Evolutionary conservation across 1,140 invertebrate species (phyloP), one percentile per base, ranked within the genome.

Genomic region (Lithobius niger): DNA sequence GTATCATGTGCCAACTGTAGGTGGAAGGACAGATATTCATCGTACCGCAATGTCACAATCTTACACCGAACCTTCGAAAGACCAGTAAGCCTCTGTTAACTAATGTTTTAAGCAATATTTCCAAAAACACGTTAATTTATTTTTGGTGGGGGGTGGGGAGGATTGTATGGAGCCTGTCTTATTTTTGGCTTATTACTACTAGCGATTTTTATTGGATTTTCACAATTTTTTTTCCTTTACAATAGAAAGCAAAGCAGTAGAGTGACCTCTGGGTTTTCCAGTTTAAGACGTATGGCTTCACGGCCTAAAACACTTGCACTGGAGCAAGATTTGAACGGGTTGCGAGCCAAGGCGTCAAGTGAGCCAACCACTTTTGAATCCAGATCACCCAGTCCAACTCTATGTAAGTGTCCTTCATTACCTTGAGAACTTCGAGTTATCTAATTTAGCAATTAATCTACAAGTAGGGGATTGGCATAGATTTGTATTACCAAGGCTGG

Each of bases 21-120:
- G 44, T 26, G 53, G 53, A 4, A 40, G 53, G 19, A 3, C 25
- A 19, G 53, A 55, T 26, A 55, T 55, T 24, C 53, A 55, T 52
- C 53, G 53, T 3, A 43, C 66, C 13, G n/a, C n/a, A n/a, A n/a
- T n/a, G n/a, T n/a, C n/a, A n/a, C n/a, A n/a, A n/a, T n/a, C n/a
- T n/a, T n/a, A n/a, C n/a, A n/a, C n/a, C n/a, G n/a, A n/a, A n/a
- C n/a, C n/a, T n/a, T n/a, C n/a, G n/a, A n/a, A n/a, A n/a, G n/a
- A n/a, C n/a, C n/a, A 10, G 10, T 40, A 10, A n/a, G 10, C 31
- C n/a, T n/a, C n/a, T n/a, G n/a, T n/a, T n/a, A n/a, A n/a, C n/a
- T n/a, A n/a, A n/a, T n/a, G n/a, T n/a, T n/a, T n/a, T n/a, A n/a
- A n/a, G n/a, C n/a, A n/a, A n/a, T n/a, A n/a, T n/a, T n/a, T n/a